A percentile compares a stretch with the other conserved stretches of the same genome.
These are phyloP conservation scores for Onychostoma macrolepis DNA, from an alignment of 2,113 vertebrate species.

Conservation along the genomic window DNA sequence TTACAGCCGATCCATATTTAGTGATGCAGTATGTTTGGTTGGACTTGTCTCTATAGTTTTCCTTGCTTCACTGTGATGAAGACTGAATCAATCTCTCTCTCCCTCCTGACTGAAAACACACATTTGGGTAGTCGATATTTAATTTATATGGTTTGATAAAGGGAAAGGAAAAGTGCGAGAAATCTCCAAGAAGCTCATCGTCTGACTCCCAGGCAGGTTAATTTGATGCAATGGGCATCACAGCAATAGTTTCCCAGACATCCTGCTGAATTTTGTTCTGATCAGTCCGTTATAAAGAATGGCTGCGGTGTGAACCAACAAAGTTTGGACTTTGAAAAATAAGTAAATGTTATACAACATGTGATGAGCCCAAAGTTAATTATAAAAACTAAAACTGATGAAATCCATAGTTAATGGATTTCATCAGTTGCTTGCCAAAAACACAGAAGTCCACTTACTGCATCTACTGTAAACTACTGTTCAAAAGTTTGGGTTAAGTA, in stretches of 20 bases:
- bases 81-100: slow-evolving; percentile 16
- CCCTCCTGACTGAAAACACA: slow-evolving; percentile 27
- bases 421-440: neutral
- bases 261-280: neutral
- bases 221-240: slow-evolving; percentile 8
- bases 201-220: neutral
- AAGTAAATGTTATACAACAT: neutral
- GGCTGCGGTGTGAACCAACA: neutral
- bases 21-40: slow-evolving; percentile 26
- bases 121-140: slow-evolving; percentile 33
- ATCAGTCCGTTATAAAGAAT: neutral
- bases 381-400: neutral
- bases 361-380: neutral
- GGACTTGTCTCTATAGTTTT: slow-evolving; percentile 33
- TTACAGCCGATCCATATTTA: slow-evolving; percentile 7
- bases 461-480: too few relatives aligned
- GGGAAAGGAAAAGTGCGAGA: neutral
- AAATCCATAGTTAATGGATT: neutral
- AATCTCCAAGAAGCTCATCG: slow-evolving; percentile 1
- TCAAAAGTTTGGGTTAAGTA: neutral
- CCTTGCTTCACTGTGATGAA: neutral
- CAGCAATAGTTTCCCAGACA: neutral
- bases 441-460: too few relatives aligned
- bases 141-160: slow-evolving; percentile 30
- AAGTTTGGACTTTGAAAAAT: neutral